These are phyloP conservation scores for Oenanthe melanoleuca DNA, from an alignment of 2,113 vertebrate genomes.

Conservation along the genomic window DNA sequence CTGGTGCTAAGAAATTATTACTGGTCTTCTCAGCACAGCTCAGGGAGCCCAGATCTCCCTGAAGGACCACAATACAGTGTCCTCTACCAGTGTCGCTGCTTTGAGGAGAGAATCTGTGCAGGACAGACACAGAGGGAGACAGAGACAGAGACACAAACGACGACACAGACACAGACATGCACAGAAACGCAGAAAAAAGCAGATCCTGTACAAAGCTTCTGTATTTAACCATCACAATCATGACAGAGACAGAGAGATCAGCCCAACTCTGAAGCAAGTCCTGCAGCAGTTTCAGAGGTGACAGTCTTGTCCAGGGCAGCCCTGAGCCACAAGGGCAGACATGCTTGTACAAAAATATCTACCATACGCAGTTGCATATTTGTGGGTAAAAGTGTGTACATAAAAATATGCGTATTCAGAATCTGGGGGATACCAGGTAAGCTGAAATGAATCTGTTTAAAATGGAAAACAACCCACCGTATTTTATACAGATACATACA, in stretches of 20 bases:
- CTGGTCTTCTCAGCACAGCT: rapidly evolving
- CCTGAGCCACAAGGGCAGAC: background rate
- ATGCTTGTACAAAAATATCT: background rate
- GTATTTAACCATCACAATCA: background rate
- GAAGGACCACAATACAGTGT: rapidly evolving
- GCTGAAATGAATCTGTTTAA: background rate
- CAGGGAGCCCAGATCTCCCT: background rate
- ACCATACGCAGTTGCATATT: background rate
- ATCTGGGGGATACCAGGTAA: background rate
- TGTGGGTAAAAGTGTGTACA: background rate
- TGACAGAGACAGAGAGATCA: background rate
- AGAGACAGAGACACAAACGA: background rate
- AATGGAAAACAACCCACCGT: rapidly evolving
- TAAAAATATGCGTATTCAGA: background rate
- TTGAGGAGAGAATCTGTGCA: background rate
- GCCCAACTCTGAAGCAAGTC: background rate
- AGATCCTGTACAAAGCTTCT: background rate
- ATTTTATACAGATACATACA: background rate
- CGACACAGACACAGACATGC: too few relatives aligned
- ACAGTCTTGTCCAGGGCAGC: background rate
- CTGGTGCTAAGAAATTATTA: background rate
- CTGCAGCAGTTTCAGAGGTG: background rate
- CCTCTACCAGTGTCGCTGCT: background rate
- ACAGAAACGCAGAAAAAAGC: background rate
- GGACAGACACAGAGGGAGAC: background rate